Evolutionary conservation across 2,113 vertebrate genomes (phyloP).

Genomic region (Amphiprion ocellaris): DNA sequence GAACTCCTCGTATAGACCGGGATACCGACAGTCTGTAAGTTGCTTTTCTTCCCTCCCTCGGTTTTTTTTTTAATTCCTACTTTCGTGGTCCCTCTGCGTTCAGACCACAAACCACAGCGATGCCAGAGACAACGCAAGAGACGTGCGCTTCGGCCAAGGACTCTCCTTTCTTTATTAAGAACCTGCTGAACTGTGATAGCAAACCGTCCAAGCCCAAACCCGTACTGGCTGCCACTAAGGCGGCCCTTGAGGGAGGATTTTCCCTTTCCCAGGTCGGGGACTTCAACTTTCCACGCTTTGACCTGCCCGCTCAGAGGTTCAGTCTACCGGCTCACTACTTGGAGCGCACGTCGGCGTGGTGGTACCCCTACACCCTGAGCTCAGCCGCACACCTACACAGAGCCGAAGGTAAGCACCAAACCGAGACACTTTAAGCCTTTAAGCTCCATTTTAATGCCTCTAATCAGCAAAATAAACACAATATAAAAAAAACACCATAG

Average conservation of each 20-base stretch:
- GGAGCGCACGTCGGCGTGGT: slow-evolving; percentile 96
- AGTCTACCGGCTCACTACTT: slow-evolving; percentile 95
- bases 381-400: slow-evolving; percentile 91
- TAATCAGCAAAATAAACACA: neutral
- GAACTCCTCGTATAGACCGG: slow-evolving; percentile 25
- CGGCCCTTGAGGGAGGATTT: slow-evolving; percentile 90
- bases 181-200: slow-evolving; percentile 93
- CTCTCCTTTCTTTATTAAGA: slow-evolving; percentile 98
- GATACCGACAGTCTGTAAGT: slow-evolving; percentile 49
- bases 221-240: slow-evolving; percentile 89
- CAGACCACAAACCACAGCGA: slow-evolving; percentile 72
- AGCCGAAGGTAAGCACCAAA: slow-evolving; percentile 87
- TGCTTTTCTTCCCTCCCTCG: neutral
- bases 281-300: slow-evolving; percentile 94
- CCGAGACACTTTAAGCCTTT: neutral
- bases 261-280: slow-evolving; percentile 93
- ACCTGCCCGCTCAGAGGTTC: slow-evolving; percentile 94
- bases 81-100: slow-evolving; percentile 70
- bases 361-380: slow-evolving; percentile 94
- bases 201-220: slow-evolving; percentile 89
- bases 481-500: neutral
- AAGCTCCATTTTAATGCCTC: no score
- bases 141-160: slow-evolving; percentile 90
- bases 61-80: slow-evolving; percentile 17
- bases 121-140: slow-evolving; percentile 91